Percentiles rank a stretch among this genome's conserved stretches.
Conservation (phyloP, 2,888 invertebrate genomes). For the Bombylius major region DNA sequence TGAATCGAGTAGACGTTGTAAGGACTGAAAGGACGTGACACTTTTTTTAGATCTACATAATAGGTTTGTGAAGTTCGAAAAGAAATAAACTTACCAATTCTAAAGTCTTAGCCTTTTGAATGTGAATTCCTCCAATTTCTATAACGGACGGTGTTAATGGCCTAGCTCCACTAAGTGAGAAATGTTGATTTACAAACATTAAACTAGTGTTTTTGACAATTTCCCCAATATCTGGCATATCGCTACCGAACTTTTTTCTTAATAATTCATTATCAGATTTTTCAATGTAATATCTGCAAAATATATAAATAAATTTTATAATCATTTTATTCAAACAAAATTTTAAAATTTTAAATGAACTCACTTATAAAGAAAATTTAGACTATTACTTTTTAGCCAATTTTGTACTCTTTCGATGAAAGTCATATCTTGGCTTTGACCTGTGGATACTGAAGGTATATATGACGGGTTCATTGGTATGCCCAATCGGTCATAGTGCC, state of each 20-base stretch:
- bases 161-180: conserved; percentile 39
- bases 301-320: not conserved
- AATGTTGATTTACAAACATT: conserved; percentile 42
- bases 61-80: not conserved
- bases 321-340: too few relatives aligned
- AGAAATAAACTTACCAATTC: conserved; percentile 18
- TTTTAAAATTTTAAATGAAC: too few relatives aligned
- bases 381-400: conserved; percentile 24
- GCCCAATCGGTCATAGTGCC: conserved; percentile 44
- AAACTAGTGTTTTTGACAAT: conserved; percentile 34
- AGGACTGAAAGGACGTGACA: conserved; percentile 27
- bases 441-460: conserved; percentile 41
- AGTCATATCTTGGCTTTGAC: conserved; percentile 36
- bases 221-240: conserved; percentile 38
- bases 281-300: conserved; percentile 12
- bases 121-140: conserved; percentile 44
- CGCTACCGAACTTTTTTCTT: conserved; percentile 31
- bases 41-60: not conserved
- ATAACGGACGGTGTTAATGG: conserved; percentile 39
- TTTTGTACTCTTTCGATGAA: conserved; percentile 39
- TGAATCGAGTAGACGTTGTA: conserved; percentile 47
- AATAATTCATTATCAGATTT: conserved; percentile 27
- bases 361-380: conserved; percentile 28
- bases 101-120: conserved; percentile 30
- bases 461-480: conserved; percentile 47